Evolutionary conservation across 1,140 invertebrate genomes (phyloP), one percentile per base, ranked within the genome.

Genomic region (Linepithema humile): DNA sequence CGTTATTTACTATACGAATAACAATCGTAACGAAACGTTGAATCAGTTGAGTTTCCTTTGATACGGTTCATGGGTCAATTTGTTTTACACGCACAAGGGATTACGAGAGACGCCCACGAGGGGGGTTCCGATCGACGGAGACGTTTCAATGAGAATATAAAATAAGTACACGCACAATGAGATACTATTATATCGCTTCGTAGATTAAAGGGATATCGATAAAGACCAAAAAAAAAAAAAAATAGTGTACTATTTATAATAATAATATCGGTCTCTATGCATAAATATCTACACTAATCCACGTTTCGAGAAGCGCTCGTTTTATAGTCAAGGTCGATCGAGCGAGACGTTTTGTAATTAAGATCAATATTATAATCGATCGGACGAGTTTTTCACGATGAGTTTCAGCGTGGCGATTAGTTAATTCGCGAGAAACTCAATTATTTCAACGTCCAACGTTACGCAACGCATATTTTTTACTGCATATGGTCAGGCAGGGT

Each of bases 11-110:
- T 83, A 75, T 15, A 84, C 62, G 60, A 75, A 72, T 83, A 62
- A 85, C 60, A 64, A 86, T 50, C 20, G 64, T 57, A 82, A 87
- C 85, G 62, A 10, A 53, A 67, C 60, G 85, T 91, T 92, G 87
- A 89, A 91, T 89, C 85, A 91, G 87, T 74, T 89, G 87, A 91
- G 89, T 87, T 86, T 67, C 23, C 23, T 77, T 67, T 43, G 29
- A 80, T 67, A 84, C 38, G 77, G 15, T 88, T 82, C 32, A 23
- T 50, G 4, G 53, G 40, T 69, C 53, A 32, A 26, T 62, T 83
- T 65, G n/a, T 38, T 26, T 17, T 57, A 75, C 29, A 53, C 50
- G 26, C 40, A 60, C 70, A 62, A 48, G 45, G 29, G 35, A 29
- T 75, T n/a, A 55, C 23, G 7, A 40, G 23, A 78, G 32, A 80